Evolutionary conservation across 2,797 vertebrate species (phyloP), one percentile per base, ranked within the genome.

Genomic region (Clarias pachynema): DNA sequence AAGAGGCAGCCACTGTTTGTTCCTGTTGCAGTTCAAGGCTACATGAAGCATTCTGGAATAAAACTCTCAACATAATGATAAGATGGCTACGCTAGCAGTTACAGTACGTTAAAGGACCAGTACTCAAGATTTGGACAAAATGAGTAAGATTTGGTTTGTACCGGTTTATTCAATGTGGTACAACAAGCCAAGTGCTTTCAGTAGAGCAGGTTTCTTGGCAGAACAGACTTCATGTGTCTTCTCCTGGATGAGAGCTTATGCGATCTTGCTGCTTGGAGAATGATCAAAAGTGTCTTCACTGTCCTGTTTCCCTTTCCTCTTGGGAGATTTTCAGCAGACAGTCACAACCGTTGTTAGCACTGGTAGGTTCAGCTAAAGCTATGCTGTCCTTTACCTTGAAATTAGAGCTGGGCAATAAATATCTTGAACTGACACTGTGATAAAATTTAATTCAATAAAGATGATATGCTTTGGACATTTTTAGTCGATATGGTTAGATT

Each of bases 1-100:
- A 80, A 79, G 26, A 26, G 68, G 40, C 59, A 73, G 57, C 20
- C 34, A 26, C 16, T 72, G 66, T 80, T 72, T 34, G 16, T 57
- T 62, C 24, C 16, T 59, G 29, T 5, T 24, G 56, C 53, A 77
- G 53, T 2, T 2, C 16, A 37, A 60, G 56, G 31, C 31, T 24
- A 4, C 31, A 22, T 37, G 75, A 78, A 62, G 72, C n/a, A 74
- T 74, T 53, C 1, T 8, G 15, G 34, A 44, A 74, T 26, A 31
- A 74, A 74, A 70, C 7, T n/a, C 12, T 57, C 56, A 16, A 31
- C 7, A 75, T 16, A 75, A 14, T 10, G 3, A 56, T 56, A 29
- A 56, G 16, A 26, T 6, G 3, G 29, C 16, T 31, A 59, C 20
- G 18, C 8, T 59, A 59, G 10, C 49, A 75, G 12, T 74, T 53